Conservation (phyloP, 2,797 vertebrate genomes). For the Tauraco hartlaubi region DNA sequence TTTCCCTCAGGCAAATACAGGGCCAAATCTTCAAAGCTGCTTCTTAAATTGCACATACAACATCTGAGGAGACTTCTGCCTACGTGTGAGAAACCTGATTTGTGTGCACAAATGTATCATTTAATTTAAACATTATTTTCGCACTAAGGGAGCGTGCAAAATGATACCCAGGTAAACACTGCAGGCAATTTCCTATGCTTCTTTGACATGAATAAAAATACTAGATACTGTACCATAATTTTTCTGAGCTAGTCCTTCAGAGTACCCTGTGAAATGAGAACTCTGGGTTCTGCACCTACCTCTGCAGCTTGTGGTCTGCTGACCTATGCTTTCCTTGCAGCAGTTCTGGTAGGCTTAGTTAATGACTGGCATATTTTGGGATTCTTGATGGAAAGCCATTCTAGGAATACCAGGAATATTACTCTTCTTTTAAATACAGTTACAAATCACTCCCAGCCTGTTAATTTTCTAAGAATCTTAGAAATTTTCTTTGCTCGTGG, state of each 20-base stretch:
- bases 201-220: background rate
- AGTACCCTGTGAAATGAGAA: background rate
- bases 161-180: background rate
- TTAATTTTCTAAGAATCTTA: background rate
- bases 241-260: background rate
- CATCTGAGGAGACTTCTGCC: constrained; percentile 33
- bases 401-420: background rate
- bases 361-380: background rate
- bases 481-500: background rate
- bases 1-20: constrained; percentile 39
- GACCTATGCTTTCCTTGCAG: background rate
- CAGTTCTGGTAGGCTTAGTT: background rate
- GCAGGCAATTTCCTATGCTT: background rate
- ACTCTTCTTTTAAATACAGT: background rate
- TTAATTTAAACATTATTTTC: constrained; percentile 32
- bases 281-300: background rate
- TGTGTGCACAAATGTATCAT: background rate
- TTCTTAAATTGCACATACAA: constrained; percentile 35
- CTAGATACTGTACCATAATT: background rate
- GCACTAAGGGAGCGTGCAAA: background rate
- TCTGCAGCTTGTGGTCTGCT: background rate
- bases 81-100: constrained; percentile 2
- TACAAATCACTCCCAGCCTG: background rate
- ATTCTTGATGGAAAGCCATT: background rate
- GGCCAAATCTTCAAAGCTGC: constrained; percentile 42